These are phyloP conservation scores for Pachydiplax longipennis DNA, from an alignment of 2,888 invertebrate genomes.

Conservation along the genomic window DNA sequence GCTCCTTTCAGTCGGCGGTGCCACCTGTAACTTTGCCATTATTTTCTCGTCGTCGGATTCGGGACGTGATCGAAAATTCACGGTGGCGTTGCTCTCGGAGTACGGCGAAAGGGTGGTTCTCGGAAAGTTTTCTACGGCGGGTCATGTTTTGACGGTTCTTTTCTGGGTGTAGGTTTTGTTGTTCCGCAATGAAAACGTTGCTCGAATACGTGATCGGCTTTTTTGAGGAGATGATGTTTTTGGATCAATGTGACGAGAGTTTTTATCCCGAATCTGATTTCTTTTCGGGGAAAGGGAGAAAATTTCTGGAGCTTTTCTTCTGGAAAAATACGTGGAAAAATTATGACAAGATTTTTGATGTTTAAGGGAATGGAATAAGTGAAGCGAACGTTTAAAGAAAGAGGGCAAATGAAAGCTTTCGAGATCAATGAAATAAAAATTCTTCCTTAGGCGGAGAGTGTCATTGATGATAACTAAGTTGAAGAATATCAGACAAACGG, in stretches of 20 bases:
- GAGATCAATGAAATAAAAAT: too few relatives aligned
- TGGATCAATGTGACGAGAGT: neutral
- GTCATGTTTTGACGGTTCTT: neutral
- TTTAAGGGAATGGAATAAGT: too few relatives aligned
- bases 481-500: too few relatives aligned
- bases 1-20: neutral
- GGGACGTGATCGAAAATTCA: neutral
- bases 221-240: neutral
- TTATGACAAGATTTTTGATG: too few relatives aligned
- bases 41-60: neutral
- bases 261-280: neutral
- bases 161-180: neutral
- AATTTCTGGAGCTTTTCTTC: neutral
- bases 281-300: neutral
- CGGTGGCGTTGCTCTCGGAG: neutral
- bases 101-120: neutral
- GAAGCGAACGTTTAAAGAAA: too few relatives aligned
- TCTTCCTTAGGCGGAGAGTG: too few relatives aligned
- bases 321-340: too few relatives aligned
- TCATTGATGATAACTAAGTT: too few relatives aligned
- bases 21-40: conserved; percentile 16
- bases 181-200: neutral
- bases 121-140: neutral
- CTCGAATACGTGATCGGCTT: neutral
- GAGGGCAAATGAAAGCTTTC: too few relatives aligned